Base-by-base conservation (phyloP, 2,888 invertebrate species). In the Chrysina gloriosa region DNA sequence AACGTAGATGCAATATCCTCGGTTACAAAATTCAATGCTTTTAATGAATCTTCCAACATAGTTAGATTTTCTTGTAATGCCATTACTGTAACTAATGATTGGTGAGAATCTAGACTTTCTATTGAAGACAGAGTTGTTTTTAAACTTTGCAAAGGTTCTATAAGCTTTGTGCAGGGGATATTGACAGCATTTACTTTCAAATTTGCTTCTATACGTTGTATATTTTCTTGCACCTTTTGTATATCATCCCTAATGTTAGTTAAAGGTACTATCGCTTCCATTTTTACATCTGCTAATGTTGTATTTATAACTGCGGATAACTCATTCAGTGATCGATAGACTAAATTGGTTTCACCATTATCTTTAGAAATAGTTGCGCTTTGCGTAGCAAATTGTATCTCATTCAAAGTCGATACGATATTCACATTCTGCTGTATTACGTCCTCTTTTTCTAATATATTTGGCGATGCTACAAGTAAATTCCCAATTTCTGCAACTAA, bases 401-500 rank as follows among this genome's bases (percentile, higher is more conserved):
- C 16, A 2, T 16, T 61, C 42, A 61, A 42, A n/a, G 23, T 27
- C 7, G 6, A 27, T 16, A 42, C 16, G 16, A 42, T 25, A 1
- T 42, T 27, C 42, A 42, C 4, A 3, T 25, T 27, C 27, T 61
- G 6, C 39, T 19, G 21, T 25, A 14, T 7, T 1, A 42, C n/a
- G 42, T 58, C 39, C 4, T 61, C 14, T 9, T 61, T 61, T 3
- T 6, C 7, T n/a, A 21, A 23, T 5, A 23, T 5, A 21, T 1
- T 36, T 21, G 19, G 2, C 19, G 50, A 14, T 25, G 50, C 23
- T 23, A 14, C 9, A 39, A 61, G 14, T 54, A 42, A 16, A 11
- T 54, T 16, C 16, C 4, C 16, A 27, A 75, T 65, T 29, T 70
- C 67, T 64, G 63, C 45, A 27, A 39, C 31, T 47, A 75, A 63